Conservation (phyloP, 2,113 vertebrate genomes). For the Hemiprocne comata region DNA sequence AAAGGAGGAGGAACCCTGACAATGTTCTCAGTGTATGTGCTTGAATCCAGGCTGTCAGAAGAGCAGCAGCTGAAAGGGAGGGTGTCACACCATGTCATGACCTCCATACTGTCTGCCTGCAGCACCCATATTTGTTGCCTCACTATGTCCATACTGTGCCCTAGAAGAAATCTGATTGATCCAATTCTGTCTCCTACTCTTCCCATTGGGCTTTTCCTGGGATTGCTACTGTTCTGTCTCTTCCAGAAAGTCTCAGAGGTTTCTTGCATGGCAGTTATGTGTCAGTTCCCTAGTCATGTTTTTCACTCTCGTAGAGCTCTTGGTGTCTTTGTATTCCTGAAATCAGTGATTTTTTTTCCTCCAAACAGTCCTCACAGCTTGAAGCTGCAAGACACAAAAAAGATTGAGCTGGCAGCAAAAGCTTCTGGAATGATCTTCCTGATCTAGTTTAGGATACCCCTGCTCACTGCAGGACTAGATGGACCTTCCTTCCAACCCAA, state of each 20-base stretch:
- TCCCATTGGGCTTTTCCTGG: not conserved
- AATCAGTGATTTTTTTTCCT: not conserved
- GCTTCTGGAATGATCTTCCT: not conserved
- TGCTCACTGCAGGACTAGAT: too few species aligned
- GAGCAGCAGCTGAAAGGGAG: not conserved
- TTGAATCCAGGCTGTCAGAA: not conserved
- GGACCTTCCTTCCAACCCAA: too few species aligned
- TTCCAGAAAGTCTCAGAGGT: not conserved
- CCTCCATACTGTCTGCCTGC: not conserved
- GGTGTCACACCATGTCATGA: not conserved
- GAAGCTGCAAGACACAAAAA: not conserved
- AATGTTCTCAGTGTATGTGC: not conserved
- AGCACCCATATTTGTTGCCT: accelerated
- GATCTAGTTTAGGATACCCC: too few species aligned
- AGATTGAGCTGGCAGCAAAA: not conserved
- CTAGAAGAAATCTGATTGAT: not conserved
- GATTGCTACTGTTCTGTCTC: not conserved
- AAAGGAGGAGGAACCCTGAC: not conserved
- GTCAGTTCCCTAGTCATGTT: not conserved
- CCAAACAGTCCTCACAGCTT: not conserved
- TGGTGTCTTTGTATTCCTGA: not conserved
- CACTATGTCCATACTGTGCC: not conserved
- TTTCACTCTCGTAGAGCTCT: not conserved
- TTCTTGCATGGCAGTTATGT: not conserved
- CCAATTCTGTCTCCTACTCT: not conserved